Evolutionary conservation across 2,797 vertebrate species (phyloP).

Genomic region (Neosalanx taihuensis): DNA sequence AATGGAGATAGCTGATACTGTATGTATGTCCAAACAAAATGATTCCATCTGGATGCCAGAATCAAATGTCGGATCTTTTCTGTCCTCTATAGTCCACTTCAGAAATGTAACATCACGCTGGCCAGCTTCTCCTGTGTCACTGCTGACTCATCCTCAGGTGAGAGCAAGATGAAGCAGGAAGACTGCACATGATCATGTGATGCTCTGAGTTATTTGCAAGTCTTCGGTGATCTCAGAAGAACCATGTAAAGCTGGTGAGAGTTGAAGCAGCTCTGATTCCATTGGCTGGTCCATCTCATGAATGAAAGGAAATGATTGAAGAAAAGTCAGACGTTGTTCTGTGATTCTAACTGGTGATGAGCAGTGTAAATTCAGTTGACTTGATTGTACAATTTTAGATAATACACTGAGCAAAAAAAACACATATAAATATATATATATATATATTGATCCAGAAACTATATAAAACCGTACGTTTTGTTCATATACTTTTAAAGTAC

Average conservation of each 20-base stretch:
- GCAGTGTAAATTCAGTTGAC: not conserved
- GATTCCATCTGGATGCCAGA: too few species aligned
- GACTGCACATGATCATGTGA: conserved; percentile 4
- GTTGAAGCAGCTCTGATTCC: not conserved
- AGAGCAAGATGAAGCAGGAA: not conserved
- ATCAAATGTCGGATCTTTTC: too few species aligned
- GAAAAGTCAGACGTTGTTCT: not conserved
- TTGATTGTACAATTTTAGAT: not conserved
- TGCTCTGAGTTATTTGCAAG: not conserved
- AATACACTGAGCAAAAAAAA: too few species aligned
- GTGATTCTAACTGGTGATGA: not conserved
- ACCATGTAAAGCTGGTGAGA: not conserved
- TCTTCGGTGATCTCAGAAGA: not conserved
- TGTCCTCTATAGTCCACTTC: too few species aligned
- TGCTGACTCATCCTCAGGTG: not conserved
- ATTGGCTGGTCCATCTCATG: not conserved
- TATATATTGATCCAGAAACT: too few species aligned
- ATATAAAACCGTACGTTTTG: not conserved
- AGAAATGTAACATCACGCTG: not conserved
- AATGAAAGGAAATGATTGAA: not conserved
- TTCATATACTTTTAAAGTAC: not conserved
- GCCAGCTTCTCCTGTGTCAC: not conserved
- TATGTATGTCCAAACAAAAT: too few species aligned
- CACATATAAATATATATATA: too few species aligned
- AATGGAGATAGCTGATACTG: too few species aligned